phyloP scores from a whole-genome alignment of 2,888 invertebrate species.

The Drosophila cognata region DNA sequence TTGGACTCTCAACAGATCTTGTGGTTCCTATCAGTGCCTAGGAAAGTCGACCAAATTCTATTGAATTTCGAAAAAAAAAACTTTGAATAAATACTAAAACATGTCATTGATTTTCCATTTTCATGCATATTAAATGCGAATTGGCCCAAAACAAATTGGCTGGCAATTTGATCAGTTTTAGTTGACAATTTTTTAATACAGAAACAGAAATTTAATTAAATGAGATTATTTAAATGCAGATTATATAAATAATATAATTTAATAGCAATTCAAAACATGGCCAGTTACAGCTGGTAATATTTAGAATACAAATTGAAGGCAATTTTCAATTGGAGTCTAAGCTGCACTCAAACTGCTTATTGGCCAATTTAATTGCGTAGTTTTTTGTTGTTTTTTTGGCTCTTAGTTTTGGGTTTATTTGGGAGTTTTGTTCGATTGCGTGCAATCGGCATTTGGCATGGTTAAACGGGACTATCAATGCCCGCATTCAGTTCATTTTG shows the following conservation, averaged over 20 bases:
- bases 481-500: slow-evolving; percentile 68
- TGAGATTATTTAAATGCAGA: background rate
- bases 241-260: background rate
- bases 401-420: background rate
- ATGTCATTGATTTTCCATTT: background rate
- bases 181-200: background rate
- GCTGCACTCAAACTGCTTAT: slow-evolving; percentile 20
- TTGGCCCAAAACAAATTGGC: background rate
- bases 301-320: background rate
- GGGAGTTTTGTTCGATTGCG: slow-evolving; percentile 37
- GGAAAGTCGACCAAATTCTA: background rate
- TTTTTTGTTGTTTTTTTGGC: background rate
- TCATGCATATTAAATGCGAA: background rate
- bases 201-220: background rate
- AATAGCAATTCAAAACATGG: background rate
- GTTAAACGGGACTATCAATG: slow-evolving; percentile 62
- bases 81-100: background rate
- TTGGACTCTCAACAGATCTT: background rate
- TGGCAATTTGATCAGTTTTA: background rate
- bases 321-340: background rate
- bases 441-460: slow-evolving; percentile 41
- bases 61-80: background rate
- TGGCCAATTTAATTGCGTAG: slow-evolving; percentile 23
- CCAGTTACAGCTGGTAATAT: background rate
- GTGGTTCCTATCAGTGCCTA: background rate